Evolutionary conservation across 2,113 vertebrate genomes (phyloP), one percentile per base, ranked within the genome.

Genomic region (Hypomesus transpacificus): DNA sequence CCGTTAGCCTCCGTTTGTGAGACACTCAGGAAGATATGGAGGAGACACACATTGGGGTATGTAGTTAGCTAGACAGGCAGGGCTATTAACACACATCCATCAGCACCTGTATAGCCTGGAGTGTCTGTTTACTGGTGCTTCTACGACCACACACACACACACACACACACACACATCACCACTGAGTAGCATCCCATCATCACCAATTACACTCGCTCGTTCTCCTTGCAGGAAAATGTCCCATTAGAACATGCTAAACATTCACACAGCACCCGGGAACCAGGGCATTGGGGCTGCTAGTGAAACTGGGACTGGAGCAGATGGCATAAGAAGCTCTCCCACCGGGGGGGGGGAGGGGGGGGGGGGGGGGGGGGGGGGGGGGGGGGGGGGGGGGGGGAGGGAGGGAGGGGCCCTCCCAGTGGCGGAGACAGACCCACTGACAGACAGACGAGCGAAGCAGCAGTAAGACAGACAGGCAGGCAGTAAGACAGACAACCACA

Each of bases 271-370:
- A 79, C 80, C 80, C 21, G 57, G 60, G 63, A 71, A 68, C 68
- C 39, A 39, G 22, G 13, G 57, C 14, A 21, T 24, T 22, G 58
- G 71, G 78, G 80, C 83, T 81, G 85, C 22, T 20, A 31, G 52
- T 83, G 80, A 77, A 85, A 84, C 73, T 83, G 82, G 77, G 66
- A 77, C 61, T 72, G 79, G 79, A 87, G 70, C 86, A 89, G 85
- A 89, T 88, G 82, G 84, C 72, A 82, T 80, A 78, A 82, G 77
- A 46, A 76, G 82, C 84, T 81, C 79, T 66, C 66, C 70, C 71
- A 74, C 66, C 75, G 75, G 71, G 61, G 58, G 83, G 70, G 66
- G 58, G 9, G 4, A 3, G 14, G 59, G 14, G 3, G 4, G 14
- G 1, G 1, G 3, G 59, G 62, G 6, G 21, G 1, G 3, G 59